Base-by-base conservation (phyloP, 1,140 invertebrate species). In the Choristoneura fumiferana region DNA sequence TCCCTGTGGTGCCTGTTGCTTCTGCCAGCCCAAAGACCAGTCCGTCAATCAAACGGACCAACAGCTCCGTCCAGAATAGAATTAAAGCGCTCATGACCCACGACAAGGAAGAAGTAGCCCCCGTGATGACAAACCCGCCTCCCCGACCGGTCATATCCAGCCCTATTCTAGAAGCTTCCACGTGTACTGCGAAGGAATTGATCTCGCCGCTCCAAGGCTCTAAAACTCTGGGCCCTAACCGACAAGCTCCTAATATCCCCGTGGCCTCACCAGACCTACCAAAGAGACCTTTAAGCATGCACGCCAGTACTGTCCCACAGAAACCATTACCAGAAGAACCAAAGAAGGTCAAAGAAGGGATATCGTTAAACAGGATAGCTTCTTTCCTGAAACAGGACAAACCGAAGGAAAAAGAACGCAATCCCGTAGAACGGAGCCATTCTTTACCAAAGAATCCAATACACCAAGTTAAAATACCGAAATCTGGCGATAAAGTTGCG, bases 141-240 rank as follows among this genome's bases (percentile, higher is more conserved):
- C 91, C 92, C 0, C 90, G 94, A 67, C 95, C 94, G 0, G 89
- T 95, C 8, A 96, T 96, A 57, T 95, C 95, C 14, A 94, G 93
- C 60, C 95, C 95, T 0, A 94, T 95, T 17, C 78, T 96, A 12
- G 94, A 95, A 68, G 92, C 93, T 1, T 96, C 95, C 0, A 96
- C 95, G 0, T 93, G 94, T 61, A 93, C 94, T 0, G 94, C 94
- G 0, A 93, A 94, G 63, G 93, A 95, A 58, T 68, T 95, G 8
- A 91, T 93, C 39, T 91, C 91, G 1, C 92, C 91, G 0, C 73
- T 92, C 0, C 87, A 89, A 69, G 81, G 80, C 3, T 79, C 85
- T 1, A 87, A 89, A 69, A 90, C 90, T 0, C 85, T 92, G 65
- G 84, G 91, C 0, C 92, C 91, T 1, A 68, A 90, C 6, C 87